Conservation (phyloP, 2,113 vertebrate species). For the Microcebus lehilahytsara region DNA sequence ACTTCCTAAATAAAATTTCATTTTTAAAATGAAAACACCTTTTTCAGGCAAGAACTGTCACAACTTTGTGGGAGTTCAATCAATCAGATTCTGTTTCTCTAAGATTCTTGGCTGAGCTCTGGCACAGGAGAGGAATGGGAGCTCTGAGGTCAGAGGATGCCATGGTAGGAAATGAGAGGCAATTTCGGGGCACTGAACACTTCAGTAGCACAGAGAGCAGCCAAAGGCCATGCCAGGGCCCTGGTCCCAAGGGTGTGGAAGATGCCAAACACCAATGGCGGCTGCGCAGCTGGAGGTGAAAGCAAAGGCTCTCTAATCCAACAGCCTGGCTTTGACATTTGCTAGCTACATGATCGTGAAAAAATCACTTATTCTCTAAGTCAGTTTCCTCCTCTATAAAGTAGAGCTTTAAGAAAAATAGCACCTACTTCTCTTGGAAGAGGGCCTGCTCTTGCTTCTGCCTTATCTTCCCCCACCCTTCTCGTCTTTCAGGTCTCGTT, state of each 20-base stretch:
- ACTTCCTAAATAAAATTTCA: neutral
- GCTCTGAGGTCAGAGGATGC: neutral
- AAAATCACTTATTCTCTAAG: neutral
- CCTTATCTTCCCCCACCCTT: neutral
- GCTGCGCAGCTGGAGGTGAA: neutral
- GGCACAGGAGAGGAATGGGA: neutral
- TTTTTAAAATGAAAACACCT: neutral
- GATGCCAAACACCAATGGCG: neutral
- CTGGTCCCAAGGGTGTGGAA: neutral
- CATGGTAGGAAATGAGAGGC: neutral
- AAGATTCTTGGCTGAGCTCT: neutral
- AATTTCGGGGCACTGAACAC: neutral
- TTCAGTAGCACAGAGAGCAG: neutral
- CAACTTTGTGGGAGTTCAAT: neutral
- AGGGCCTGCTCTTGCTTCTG: neutral
- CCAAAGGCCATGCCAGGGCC: neutral
- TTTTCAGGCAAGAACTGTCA: neutral
- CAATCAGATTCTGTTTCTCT: neutral
- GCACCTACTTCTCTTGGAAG: neutral
- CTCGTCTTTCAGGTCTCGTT: neutral
- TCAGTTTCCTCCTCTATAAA: neutral
- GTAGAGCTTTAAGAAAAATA: neutral
- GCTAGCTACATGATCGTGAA: neutral
- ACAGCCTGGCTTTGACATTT: neutral
- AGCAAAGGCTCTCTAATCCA: neutral